Conservation (phyloP, 2,888 invertebrate species). For the Drosophila nr. perissopoda region DNA sequence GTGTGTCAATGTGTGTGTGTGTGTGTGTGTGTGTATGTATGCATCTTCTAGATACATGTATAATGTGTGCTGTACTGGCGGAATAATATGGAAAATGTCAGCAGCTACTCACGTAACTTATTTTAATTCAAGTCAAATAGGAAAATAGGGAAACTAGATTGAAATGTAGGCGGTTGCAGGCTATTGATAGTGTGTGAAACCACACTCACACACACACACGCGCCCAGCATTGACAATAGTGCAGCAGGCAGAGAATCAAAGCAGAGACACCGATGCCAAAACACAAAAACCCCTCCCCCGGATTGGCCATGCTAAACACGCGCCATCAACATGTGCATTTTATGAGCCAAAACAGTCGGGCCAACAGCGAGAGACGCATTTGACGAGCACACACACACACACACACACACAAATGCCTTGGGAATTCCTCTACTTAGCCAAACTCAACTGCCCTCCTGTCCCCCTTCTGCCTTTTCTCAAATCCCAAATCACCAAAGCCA, state of each 20-base stretch:
- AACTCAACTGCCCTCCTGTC: neutral
- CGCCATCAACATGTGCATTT: slow-evolving; percentile 80
- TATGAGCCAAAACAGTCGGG: slow-evolving; percentile 64
- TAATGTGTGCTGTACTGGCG: neutral
- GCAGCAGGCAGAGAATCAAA: slow-evolving; percentile 40
- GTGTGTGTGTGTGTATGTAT: slow-evolving; percentile 16
- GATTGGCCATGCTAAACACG: slow-evolving; percentile 72
- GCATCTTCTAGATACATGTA: slow-evolving; percentile 58
- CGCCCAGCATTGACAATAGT: slow-evolving; percentile 50
- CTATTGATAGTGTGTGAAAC: slow-evolving; percentile 36
- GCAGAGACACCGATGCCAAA: neutral
- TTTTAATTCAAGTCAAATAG: slow-evolving; percentile 77
- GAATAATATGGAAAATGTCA: slow-evolving; percentile 67
- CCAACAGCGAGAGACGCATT: slow-evolving; percentile 31
- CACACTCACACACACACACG: slow-evolving; percentile 9
- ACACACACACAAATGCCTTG: slow-evolving; percentile 51
- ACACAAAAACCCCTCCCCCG: neutral
- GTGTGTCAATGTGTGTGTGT: slow-evolving; percentile 17
- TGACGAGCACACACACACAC: slow-evolving; percentile 46
- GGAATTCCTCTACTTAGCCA: slow-evolving; percentile 46
- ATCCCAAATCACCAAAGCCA: slow-evolving; percentile 38
- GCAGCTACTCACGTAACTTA: slow-evolving; percentile 75
- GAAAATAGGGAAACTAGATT: slow-evolving; percentile 67
- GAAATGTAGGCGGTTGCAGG: slow-evolving; percentile 52
- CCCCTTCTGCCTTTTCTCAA: neutral